These are phyloP conservation scores for Epicauta chinensis DNA, from an alignment of 1,140 invertebrate species.

Conservation along the genomic window DNA sequence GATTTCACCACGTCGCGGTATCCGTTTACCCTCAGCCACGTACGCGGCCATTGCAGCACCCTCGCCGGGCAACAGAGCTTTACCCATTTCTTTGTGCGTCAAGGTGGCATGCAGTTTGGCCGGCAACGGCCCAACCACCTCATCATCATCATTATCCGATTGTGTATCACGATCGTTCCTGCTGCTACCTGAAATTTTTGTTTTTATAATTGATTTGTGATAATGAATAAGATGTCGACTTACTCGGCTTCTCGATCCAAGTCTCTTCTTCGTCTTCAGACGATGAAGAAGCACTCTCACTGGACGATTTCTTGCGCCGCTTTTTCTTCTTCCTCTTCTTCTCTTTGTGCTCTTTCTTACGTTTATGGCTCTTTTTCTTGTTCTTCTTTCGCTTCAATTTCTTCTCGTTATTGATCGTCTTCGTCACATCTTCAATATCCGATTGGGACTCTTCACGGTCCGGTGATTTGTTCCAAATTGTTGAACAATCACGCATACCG, in stretches of 20 bases:
- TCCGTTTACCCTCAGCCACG: constrained; percentile 97
- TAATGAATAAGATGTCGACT: too few relatives aligned
- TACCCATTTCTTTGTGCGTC: constrained; percentile 76
- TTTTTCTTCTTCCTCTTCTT: constrained; percentile 46
- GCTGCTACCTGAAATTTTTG: not conserved
- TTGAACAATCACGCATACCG: constrained; percentile 57
- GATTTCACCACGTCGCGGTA: constrained; percentile 97
- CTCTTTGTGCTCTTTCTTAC: constrained; percentile 47
- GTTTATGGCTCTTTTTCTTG: constrained; percentile 43
- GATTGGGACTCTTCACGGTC: constrained; percentile 45
- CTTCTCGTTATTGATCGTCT: constrained; percentile 50
- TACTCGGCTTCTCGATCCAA: constrained; percentile 66
- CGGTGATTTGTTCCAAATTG: constrained; percentile 70
- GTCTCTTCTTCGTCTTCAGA: constrained; percentile 45
- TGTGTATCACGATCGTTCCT: not conserved
- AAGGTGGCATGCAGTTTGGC: constrained; percentile 61
- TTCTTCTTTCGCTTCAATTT: constrained; percentile 54
- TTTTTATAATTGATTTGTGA: constrained; percentile 15
- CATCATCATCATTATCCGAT: constrained; percentile 51
- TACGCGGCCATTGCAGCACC: constrained; percentile 97
- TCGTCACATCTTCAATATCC: constrained; percentile 43
- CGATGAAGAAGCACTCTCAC: constrained; percentile 28
- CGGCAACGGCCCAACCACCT: constrained; percentile 60
- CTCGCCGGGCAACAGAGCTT: constrained; percentile 88
- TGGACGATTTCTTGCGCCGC: constrained; percentile 40